Base-by-base conservation (phyloP, 2,113 vertebrate species). In the Spizaetus ornatus region DNA sequence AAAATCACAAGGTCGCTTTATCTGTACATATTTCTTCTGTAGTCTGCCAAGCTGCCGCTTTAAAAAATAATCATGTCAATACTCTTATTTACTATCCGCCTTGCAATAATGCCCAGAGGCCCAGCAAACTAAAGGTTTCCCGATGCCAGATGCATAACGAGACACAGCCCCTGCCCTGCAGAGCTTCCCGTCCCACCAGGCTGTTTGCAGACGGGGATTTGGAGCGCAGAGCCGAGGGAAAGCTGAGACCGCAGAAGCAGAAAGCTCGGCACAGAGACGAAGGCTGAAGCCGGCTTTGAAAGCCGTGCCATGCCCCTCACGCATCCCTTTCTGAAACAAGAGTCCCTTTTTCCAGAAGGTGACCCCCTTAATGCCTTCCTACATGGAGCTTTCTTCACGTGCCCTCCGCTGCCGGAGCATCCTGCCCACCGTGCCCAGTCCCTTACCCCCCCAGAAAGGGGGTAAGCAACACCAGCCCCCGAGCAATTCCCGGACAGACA, bases 1-100 rank as follows among this genome's bases (percentile, higher is more conserved):
- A 96, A 94, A 95, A 94, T 79, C 89, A 77, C 91, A 93, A 92
- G 91, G 89, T 94, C 78, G 1, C 67, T 95, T 95, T 95, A 96
- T 96, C 94, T 85, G 89, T 53, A 48, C 29, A 2, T 92, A 63
- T 91, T 94, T 90, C 90, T 95, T 85, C 59, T 92, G 66, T 38
- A 59, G 81, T 56, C 86, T 89, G 91, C 86, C 73, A 82, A 85
- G 74, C 70, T 94, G 70, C 88, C 0, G 8, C 62, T 85, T 88
- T 69, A 80, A 65, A 93, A 85, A 43, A 69, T 58, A 65, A 83
- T 63, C 52, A 53, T 67, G 58, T 58, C 85, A 83, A 81, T 81
- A 22, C 45, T 13, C 62, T 72, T 76, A 27, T 76, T 97, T 95
- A 85, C 83, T 87, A 80, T 70, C 62, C 31, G 23, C 70, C 70